Conservation (phyloP, 2,888 invertebrate genomes). For the Melanotus villosus region DNA sequence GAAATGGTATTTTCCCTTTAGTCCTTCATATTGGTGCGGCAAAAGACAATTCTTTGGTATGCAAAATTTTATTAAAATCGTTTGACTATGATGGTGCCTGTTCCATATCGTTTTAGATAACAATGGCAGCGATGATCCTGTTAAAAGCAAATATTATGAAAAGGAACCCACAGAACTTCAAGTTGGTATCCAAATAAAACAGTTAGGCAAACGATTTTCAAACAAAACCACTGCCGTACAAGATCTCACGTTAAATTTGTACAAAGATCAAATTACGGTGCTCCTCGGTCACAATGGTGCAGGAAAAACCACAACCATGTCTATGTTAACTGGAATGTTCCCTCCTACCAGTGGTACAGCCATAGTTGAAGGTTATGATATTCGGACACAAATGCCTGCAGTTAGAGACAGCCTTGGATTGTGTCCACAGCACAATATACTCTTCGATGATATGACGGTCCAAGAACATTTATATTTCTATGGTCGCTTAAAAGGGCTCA, state of each 20-base stretch:
- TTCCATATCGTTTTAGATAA: neutral
- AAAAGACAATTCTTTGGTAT: neutral
- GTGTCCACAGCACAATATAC: slow-evolving; percentile 89
- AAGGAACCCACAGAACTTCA: slow-evolving; percentile 68
- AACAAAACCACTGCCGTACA: slow-evolving; percentile 75
- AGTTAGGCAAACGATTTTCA: slow-evolving; percentile 76
- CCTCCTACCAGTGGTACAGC: slow-evolving; percentile 80
- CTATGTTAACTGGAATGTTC: slow-evolving; percentile 88
- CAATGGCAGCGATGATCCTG: neutral
- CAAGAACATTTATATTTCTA: slow-evolving; percentile 88
- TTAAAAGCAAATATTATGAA: slow-evolving; percentile 66
- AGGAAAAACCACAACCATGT: slow-evolving; percentile 95
- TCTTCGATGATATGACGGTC: slow-evolving; percentile 87
- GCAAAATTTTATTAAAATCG: neutral
- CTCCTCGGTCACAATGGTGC: slow-evolving; percentile 87
- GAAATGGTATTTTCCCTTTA: neutral
- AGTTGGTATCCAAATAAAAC: slow-evolving; percentile 71
- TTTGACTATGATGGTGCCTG: no score
- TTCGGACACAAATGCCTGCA: slow-evolving; percentile 73
- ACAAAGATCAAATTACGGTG: slow-evolving; percentile 90
- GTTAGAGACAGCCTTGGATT: slow-evolving; percentile 83
- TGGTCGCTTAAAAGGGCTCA: slow-evolving; percentile 78
- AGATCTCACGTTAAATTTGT: slow-evolving; percentile 84
- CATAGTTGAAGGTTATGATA: slow-evolving; percentile 79
- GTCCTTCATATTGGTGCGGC: neutral